phyloP scores from a whole-genome alignment of 1,140 invertebrate genomes.

The Brachionus plicatilis region DNA sequence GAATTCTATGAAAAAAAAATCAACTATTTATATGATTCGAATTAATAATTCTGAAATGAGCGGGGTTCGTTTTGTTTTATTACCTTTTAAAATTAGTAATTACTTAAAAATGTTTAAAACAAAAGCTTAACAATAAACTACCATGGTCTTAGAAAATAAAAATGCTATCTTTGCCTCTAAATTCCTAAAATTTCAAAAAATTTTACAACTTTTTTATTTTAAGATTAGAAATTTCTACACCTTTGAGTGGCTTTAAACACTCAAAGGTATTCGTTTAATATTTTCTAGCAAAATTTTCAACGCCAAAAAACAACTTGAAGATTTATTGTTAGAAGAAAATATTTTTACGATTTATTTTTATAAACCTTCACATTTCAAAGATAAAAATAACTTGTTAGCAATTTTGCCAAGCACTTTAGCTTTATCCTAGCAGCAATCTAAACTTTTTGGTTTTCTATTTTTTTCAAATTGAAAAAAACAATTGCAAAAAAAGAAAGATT shows the following conservation, averaged over 20 bases:
- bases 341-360: neutral
- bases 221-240: neutral
- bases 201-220: neutral
- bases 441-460: neutral
- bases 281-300: neutral
- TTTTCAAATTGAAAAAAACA: neutral
- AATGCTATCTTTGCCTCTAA: neutral
- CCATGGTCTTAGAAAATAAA: neutral
- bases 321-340: neutral
- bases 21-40: neutral
- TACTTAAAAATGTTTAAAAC: slow-evolving; percentile 20
- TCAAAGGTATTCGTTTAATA: neutral
- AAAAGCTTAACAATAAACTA: neutral
- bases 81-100: slow-evolving; percentile 34
- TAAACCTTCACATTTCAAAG: neutral
- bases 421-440: neutral
- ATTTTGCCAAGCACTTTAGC: neutral
- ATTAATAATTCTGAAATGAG: neutral
- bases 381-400: neutral
- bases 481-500: neutral
- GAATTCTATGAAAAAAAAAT: neutral
- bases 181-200: neutral
- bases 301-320: neutral
- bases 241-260: neutral
- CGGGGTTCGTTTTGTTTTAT: neutral